Evolutionary conservation across 64 coral and sea anemone genomes (phyloP).

Genomic region (Montipora cactus): DNA sequence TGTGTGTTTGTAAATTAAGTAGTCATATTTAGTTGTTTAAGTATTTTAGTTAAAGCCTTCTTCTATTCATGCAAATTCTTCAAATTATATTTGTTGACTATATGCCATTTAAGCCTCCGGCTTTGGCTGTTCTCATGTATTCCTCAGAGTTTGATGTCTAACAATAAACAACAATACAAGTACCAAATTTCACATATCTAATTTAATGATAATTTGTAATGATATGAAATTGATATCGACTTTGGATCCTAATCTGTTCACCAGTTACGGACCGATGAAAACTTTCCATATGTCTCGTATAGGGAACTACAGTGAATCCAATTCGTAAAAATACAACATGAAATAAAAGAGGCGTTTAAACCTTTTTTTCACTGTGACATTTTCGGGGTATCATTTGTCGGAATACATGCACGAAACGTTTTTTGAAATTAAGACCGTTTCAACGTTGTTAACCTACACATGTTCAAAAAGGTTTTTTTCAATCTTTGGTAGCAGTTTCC

Average conservation of each 20-base stretch:
- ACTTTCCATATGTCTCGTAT: conserved; percentile 45
- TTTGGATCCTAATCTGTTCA: conserved; percentile 24
- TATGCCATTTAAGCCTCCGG: no score
- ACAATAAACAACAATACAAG: neutral
- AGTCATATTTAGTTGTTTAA: no score
- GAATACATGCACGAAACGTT: neutral
- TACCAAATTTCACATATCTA: conserved; percentile 27
- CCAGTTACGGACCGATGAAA: neutral
- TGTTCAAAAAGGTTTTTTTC: neutral
- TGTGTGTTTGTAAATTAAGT: no score
- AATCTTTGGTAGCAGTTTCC: conserved; percentile 19
- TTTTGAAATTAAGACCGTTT: neutral
- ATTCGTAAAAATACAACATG: neutral
- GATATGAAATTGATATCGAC: neutral
- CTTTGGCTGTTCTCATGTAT: no score
- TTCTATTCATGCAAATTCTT: no score
- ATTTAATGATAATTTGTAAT: conserved; percentile 24
- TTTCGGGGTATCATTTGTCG: neutral
- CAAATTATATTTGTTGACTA: no score
- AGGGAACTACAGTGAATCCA: conserved; percentile 51
- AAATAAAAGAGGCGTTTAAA: no score
- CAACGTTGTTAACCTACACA: neutral
- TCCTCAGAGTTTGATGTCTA: no score
- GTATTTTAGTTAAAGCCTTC: no score
- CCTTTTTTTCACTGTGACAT: no score